These are phyloP conservation scores for Fringilla coelebs DNA, from an alignment of 2,797 vertebrate genomes.

Conservation along the genomic window DNA sequence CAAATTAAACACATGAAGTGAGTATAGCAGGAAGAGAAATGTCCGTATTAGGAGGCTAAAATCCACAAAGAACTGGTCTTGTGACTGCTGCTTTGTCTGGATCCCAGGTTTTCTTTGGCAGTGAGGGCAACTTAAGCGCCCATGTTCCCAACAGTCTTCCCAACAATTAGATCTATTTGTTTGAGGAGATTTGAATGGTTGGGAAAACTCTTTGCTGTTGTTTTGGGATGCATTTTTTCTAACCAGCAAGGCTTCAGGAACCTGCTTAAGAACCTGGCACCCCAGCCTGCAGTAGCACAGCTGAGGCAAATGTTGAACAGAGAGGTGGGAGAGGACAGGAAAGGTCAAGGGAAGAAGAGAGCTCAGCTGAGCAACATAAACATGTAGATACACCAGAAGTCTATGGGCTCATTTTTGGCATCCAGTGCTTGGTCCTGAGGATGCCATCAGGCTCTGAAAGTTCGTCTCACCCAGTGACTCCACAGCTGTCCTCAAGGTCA, in stretches of 20 bases:
- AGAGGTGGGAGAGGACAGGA: neutral
- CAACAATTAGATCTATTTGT: neutral
- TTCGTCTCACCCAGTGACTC: neutral
- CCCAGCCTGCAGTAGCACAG: neutral
- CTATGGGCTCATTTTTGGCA: neutral
- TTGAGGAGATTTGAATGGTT: neutral
- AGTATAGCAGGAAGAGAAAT: neutral
- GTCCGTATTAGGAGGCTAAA: neutral
- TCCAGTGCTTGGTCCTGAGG: neutral
- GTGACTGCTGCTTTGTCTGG: neutral
- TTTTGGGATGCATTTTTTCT: fast-evolving
- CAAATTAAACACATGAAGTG: neutral
- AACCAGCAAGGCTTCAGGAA: neutral
- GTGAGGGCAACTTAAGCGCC: neutral
- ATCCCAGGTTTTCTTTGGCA: neutral
- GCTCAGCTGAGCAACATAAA: neutral
- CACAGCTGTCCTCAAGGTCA: neutral
- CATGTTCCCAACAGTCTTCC: neutral
- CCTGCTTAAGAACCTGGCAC: neutral
- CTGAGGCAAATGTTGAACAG: neutral
- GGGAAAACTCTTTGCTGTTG: neutral
- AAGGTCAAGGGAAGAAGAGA: neutral
- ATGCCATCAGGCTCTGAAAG: neutral
- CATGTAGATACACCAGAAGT: neutral
- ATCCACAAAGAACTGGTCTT: neutral